Conservation (phyloP, 2,888 invertebrate genomes). For the Anaspis maculata region DNA sequence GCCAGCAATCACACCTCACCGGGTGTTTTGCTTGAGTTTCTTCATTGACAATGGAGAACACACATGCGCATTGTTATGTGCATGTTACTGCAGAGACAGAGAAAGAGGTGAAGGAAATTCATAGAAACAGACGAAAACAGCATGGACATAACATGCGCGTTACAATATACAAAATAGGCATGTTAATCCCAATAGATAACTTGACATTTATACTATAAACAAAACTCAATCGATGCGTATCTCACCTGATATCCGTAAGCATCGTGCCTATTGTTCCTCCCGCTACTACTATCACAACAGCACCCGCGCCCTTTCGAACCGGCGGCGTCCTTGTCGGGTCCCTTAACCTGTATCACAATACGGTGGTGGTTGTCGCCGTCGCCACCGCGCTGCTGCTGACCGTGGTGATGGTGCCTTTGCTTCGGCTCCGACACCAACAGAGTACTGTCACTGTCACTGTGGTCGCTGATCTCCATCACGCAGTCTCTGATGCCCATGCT, state of each 20-base stretch:
- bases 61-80: no score
- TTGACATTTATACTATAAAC: no score
- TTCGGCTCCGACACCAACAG: conserved; percentile 75
- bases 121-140: no score
- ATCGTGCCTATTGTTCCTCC: conserved; percentile 2
- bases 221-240: no score
- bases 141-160: no score
- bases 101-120: no score
- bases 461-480: conserved; percentile 81
- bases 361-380: conserved; percentile 57
- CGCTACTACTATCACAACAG: conserved; percentile 14
- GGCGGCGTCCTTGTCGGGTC: conserved; percentile 47
- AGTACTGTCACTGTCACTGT: conserved; percentile 83
- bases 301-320: conserved; percentile 32
- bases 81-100: no score
- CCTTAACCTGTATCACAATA: conserved; percentile 76
- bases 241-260: conserved; percentile 10
- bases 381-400: conserved; percentile 43
- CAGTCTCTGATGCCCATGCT: conserved; percentile 58
- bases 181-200: no score
- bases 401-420: conserved; percentile 29
- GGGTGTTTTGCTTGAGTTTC: no score
- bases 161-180: no score
- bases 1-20: no score
- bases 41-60: no score